These are phyloP conservation scores for Penaeus indicus DNA, from an alignment of 1,140 invertebrate genomes.

Conservation along the genomic window DNA sequence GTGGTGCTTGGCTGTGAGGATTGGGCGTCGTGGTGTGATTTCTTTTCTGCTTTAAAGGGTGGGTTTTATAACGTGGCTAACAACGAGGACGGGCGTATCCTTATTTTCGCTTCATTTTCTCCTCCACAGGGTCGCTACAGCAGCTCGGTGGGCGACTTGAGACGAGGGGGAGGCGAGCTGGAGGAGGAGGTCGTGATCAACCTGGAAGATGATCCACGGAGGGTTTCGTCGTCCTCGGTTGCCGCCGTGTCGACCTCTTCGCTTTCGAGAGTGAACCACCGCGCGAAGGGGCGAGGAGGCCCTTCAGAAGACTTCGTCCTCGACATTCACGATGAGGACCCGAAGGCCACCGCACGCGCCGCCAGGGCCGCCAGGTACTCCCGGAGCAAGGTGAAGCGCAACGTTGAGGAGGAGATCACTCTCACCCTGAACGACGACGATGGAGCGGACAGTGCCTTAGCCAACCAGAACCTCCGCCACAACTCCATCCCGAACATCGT, in stretches of 20 bases:
- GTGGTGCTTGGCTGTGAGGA: too few species aligned
- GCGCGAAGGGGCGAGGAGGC: not conserved
- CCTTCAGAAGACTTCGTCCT: not conserved
- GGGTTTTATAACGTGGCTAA: not conserved
- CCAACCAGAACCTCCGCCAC: slow-evolving; percentile 16
- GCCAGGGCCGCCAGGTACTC: not conserved
- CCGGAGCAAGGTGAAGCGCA: slow-evolving; percentile 32
- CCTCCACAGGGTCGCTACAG: slow-evolving; percentile 40
- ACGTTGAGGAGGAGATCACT: slow-evolving; percentile 15
- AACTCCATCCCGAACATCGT: slow-evolving; percentile 18
- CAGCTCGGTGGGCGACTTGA: slow-evolving; percentile 42
- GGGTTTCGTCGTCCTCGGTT: not conserved
- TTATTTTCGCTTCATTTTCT: not conserved
- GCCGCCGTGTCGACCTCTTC: slow-evolving; percentile 1
- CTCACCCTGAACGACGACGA: slow-evolving; percentile 18
- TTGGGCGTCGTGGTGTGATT: too few species aligned
- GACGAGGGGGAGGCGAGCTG: not conserved
- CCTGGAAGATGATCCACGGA: slow-evolving; percentile 11
- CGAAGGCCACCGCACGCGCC: not conserved
- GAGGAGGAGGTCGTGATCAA: slow-evolving; percentile 15
- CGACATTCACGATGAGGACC: not conserved
- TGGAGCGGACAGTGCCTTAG: slow-evolving; percentile 53
- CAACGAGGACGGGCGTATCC: not conserved
- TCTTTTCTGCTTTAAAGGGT: too few species aligned
- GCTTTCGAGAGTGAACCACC: not conserved